These are phyloP conservation scores for Colletes latitarsis DNA, from an alignment of 1,140 invertebrate genomes.

Conservation along the genomic window DNA sequence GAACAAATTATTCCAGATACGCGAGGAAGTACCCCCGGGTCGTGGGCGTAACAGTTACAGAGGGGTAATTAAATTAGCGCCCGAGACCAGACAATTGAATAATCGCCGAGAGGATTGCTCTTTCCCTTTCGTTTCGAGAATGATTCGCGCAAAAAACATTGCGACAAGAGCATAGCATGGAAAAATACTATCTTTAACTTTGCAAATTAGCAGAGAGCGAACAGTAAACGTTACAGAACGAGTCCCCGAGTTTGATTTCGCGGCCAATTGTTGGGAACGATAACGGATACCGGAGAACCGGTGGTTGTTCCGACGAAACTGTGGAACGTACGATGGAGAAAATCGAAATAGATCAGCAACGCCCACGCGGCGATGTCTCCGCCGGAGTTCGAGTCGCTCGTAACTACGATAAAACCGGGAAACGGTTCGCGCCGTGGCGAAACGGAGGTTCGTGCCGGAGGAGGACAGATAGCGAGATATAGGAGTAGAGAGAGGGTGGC, in stretches of 20 bases:
- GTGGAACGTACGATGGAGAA: constrained; percentile 18
- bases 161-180: background rate
- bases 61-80: constrained; percentile 21
- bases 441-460: constrained; percentile 9
- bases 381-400: background rate
- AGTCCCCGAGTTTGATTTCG: no score
- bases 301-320: background rate
- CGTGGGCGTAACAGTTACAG: constrained; percentile 5
- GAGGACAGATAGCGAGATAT: constrained; percentile 31
- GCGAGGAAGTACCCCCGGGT: background rate
- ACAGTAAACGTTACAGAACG: no score
- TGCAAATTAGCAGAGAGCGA: no score
- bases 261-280: constrained; percentile 5
- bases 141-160: constrained; percentile 25
- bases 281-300: background rate
- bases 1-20: constrained; percentile 48
- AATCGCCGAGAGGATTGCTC: background rate
- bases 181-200: background rate
- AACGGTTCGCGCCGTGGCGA: constrained; percentile 29
- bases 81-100: background rate
- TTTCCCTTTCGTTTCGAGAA: background rate
- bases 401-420: constrained; percentile 47
- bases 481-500: constrained; percentile 24
- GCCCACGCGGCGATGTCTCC: constrained; percentile 44
- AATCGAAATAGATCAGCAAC: constrained; percentile 48